These are phyloP conservation scores for Graphium colonna DNA, from an alignment of 2,888 invertebrate species.

Conservation along the genomic window DNA sequence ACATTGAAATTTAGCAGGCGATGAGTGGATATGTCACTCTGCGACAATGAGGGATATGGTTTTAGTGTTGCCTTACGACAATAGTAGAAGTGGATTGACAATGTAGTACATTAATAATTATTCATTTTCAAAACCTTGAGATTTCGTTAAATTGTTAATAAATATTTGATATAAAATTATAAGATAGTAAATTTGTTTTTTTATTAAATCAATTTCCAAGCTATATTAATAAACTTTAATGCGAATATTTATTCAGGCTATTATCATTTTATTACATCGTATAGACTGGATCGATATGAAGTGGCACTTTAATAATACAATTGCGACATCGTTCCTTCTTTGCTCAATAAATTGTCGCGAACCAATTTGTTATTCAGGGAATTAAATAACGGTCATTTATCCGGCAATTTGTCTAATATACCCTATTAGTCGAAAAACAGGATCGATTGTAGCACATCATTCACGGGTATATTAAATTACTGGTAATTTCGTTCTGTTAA, in stretches of 20 bases:
- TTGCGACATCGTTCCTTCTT: conserved; percentile 38
- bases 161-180: too few relatives aligned
- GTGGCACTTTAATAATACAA: conserved; percentile 34
- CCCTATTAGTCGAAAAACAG: conserved; percentile 33
- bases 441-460: conserved; percentile 30
- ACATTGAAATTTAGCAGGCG: conserved; percentile 64
- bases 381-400: conserved; percentile 44
- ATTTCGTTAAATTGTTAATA: too few relatives aligned
- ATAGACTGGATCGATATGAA: conserved; percentile 3
- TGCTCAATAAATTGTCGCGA: conserved; percentile 39
- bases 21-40: conserved; percentile 34
- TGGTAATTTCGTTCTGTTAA: conserved; percentile 22
- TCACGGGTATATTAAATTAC: conserved; percentile 24
- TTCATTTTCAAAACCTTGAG: not conserved
- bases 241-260: not conserved
- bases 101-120: conserved; percentile 25
- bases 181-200: too few relatives aligned
- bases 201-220: too few relatives aligned
- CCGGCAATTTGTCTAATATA: conserved; percentile 42
- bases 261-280: not conserved
- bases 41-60: conserved; percentile 45
- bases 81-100: not conserved
- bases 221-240: too few relatives aligned
- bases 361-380: conserved; percentile 40
- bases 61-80: conserved; percentile 34